Base-by-base conservation (phyloP, 2,888 invertebrate genomes). In the Nipponacmea schrenckii region DNA sequence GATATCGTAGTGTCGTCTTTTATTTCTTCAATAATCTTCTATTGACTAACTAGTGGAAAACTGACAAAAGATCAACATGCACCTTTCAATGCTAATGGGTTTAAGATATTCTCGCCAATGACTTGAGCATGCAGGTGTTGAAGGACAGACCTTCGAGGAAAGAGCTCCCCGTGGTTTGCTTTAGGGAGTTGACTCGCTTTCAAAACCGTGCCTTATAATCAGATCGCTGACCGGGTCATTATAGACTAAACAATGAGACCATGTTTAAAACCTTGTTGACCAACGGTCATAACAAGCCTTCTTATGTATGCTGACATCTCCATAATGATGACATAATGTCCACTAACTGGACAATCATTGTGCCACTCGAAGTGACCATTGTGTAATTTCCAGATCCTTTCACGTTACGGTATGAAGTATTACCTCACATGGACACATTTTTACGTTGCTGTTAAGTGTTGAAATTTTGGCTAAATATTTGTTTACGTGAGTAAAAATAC, bases 211-310 rank as follows among this genome's bases (percentile, higher is more conserved):
- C 39, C 39, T 39, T 39, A 39, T 39, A 39, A 39, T 39, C 39
- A 39, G 39, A 39, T 39, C 3, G 39, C 39, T 39, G 39, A 39
- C 39, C 39, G 39, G 39, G 56, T 56, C 56, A 56, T 56, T 20
- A 24, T 24, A 20, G 24, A 10, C 1, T 2, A 8, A 56, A 56
- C 56, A 56, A 56, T 56, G 39, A 20, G 24, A 12, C 24, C 56
- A 24, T 56, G 56, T 56, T 56, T 56, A 56, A 56, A 24, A 56
- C 24, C 20, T 20, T 56, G 56, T 56, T 56, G 56, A 56, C 24
- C 56, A 56, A 56, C 24, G 20, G 56, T 24, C 56, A 24, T 56
- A 56, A 56, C 56, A 20, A 56, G 56, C 56, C 56, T 56, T 56
- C 56, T 56, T 56, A 56, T 39, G 56, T 24, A 56, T 10, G 12